Evolutionary conservation across 2,888 invertebrate species (phyloP).

Genomic region (Nomada fabriciana): DNA sequence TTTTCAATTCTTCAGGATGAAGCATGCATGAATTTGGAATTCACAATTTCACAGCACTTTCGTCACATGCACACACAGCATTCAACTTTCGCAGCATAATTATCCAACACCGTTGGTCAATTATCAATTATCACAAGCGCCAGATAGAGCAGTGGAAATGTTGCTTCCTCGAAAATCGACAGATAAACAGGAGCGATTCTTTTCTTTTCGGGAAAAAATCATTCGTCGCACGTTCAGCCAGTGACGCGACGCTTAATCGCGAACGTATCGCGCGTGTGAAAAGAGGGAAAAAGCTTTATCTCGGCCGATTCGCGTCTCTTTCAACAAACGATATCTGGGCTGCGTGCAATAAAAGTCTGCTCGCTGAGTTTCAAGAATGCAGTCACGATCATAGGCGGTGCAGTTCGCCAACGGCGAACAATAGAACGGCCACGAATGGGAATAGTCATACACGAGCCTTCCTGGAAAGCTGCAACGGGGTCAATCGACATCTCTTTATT

Average conservation of each 20-base stretch:
- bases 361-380: slow-evolving; percentile 44
- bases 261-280: not conserved
- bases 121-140: not conserved
- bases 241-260: slow-evolving; percentile 4
- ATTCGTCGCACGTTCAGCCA: not conserved
- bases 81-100: too few species aligned
- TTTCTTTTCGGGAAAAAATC: not conserved
- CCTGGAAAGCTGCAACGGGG: slow-evolving; percentile 50
- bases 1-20: not conserved
- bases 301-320: not conserved
- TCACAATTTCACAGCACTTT: too few species aligned
- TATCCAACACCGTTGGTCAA: not conserved
- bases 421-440: slow-evolving; percentile 20
- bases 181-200: not conserved
- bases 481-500: slow-evolving; percentile 61
- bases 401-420: slow-evolving; percentile 49
- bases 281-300: slow-evolving; percentile 25
- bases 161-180: not conserved
- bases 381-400: slow-evolving; percentile 30
- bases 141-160: not conserved
- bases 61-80: too few species aligned
- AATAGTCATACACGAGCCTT: slow-evolving; percentile 34
- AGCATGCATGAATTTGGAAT: too few species aligned
- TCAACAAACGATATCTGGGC: slow-evolving; percentile 49
- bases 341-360: slow-evolving; percentile 38